A percentile compares a stretch with the other conserved stretches of the same genome.
Conservation (phyloP, 2,797 vertebrate species). For the Pampus argenteus region DNA sequence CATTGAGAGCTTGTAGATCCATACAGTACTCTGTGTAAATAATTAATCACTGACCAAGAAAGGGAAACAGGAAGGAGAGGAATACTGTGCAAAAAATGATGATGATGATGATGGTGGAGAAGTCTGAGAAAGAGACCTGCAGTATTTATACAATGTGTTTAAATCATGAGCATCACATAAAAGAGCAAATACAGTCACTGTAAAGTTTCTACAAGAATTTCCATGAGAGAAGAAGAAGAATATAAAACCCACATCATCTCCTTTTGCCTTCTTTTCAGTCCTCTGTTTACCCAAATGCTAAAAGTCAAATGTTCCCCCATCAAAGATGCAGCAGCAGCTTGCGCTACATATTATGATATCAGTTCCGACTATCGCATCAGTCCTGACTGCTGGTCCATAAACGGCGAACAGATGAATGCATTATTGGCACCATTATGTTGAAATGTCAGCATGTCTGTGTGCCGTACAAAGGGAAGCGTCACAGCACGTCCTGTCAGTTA, state of each 20-base stretch:
- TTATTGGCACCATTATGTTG: constrained; percentile 73
- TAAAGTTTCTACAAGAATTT: not conserved
- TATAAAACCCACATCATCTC: constrained; percentile 2
- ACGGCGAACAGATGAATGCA: constrained; percentile 70
- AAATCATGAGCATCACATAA: not conserved
- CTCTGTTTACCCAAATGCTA: constrained; percentile 44
- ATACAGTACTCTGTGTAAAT: constrained; percentile 81
- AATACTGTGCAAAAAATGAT: constrained; percentile 38
- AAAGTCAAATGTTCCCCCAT: constrained; percentile 58
- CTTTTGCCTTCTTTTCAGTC: constrained; percentile 19
- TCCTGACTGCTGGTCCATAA: constrained; percentile 65
- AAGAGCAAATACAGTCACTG: not conserved
- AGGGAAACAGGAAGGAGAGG: constrained; percentile 26
- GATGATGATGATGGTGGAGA: constrained; percentile 27
- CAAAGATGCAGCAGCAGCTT: constrained; percentile 44
- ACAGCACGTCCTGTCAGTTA: constrained; percentile 58
- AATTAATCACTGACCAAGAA: constrained; percentile 66
- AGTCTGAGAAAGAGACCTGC: not conserved
- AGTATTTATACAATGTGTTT: not conserved
- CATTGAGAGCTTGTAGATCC: constrained; percentile 80
- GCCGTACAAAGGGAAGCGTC: constrained; percentile 35
- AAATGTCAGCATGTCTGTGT: constrained; percentile 73
- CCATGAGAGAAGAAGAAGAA: not conserved
- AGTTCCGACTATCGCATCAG: constrained; percentile 37
- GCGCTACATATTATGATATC: constrained; percentile 46